Conservation (phyloP, 2,888 invertebrate genomes). For the Zeuzera pyrina region DNA sequence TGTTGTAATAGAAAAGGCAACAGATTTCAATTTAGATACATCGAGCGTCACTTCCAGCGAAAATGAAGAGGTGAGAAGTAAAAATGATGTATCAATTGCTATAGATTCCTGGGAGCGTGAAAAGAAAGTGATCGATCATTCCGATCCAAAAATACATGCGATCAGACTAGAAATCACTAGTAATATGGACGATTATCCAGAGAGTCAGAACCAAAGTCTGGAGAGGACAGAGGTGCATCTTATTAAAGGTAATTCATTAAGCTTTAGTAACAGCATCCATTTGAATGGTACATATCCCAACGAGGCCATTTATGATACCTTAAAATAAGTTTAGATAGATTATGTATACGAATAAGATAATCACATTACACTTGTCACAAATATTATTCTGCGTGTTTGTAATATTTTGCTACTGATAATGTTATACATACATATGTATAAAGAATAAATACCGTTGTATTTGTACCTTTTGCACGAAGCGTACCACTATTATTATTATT, state of each 20-base stretch:
- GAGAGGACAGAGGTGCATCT: slow-evolving; percentile 46
- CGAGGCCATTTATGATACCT: slow-evolving; percentile 70
- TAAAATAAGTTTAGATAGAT: slow-evolving; percentile 55
- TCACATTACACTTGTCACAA: no score
- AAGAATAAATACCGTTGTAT: no score
- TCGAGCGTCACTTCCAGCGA: slow-evolving; percentile 60
- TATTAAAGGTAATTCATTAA: slow-evolving; percentile 59
- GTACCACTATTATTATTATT: no score
- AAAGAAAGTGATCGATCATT: slow-evolving; percentile 29
- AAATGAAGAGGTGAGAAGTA: slow-evolving; percentile 51
- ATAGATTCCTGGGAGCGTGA: slow-evolving; percentile 65
- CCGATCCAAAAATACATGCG: slow-evolving; percentile 57
- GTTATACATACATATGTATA: no score
- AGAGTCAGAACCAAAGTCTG: slow-evolving; percentile 34
- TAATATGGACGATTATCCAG: slow-evolving; percentile 58
- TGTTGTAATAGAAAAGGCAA: slow-evolving; percentile 66
- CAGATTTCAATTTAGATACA: slow-evolving; percentile 61
- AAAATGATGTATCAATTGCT: slow-evolving; percentile 55
- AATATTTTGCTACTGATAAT: no score
- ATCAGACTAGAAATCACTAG: slow-evolving; percentile 68
- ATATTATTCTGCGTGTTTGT: no score
- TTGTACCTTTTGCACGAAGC: no score
- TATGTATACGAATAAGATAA: no score
- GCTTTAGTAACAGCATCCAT: slow-evolving; percentile 69
- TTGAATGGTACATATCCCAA: slow-evolving; percentile 70